Evolutionary conservation across 30 jellyfish, hydroid and myxozoan species (phyloP), one percentile per base, ranked within the genome.

Genomic region (Rhopilema esculentum): DNA sequence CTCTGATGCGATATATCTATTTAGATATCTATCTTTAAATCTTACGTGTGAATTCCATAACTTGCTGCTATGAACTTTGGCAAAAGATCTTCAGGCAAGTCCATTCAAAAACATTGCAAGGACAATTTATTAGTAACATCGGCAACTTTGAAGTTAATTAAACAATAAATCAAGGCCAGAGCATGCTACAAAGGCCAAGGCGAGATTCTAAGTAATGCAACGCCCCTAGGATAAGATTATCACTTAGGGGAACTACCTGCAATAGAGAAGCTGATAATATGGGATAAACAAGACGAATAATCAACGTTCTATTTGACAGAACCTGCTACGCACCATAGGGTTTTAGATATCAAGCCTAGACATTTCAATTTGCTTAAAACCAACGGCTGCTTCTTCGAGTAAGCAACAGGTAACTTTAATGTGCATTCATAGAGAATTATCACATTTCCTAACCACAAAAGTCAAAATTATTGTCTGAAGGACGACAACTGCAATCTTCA

Each of bases 11-110:
- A n/a, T n/a, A n/a, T n/a, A n/a, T n/a, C n/a, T n/a, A n/a, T n/a
- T n/a, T n/a, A n/a, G n/a, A n/a, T n/a, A n/a, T n/a, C n/a, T n/a
- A n/a, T n/a, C n/a, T n/a, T n/a, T n/a, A n/a, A n/a, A n/a, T 24
- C 75, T 78, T 61, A 78, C 88, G 79, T 69, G 69, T 33, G 67
- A 28, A 75, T 31, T 24, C 78, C 88, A 78, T 57, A 78, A 31
- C 57, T 40, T 12, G 12, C 57, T 40, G 73, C 27, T 2, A 63
- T 24, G 29, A 63, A 24, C 29, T 17, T 63, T 4, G 29, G 7
- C 73, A 63, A 19, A 63, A 2, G 27, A 20, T 63, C 73, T 24
- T 63, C 73, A 63, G 73, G 27, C 73, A 63, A 19, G 29, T 63
- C 73, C 73, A 63, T 63, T 63, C 29, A 24, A 7, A 24, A n/a